A percentile compares a stretch with the other conserved stretches of the same genome.
Conservation (phyloP, 2,888 invertebrate species). For the Pammene aurita region DNA sequence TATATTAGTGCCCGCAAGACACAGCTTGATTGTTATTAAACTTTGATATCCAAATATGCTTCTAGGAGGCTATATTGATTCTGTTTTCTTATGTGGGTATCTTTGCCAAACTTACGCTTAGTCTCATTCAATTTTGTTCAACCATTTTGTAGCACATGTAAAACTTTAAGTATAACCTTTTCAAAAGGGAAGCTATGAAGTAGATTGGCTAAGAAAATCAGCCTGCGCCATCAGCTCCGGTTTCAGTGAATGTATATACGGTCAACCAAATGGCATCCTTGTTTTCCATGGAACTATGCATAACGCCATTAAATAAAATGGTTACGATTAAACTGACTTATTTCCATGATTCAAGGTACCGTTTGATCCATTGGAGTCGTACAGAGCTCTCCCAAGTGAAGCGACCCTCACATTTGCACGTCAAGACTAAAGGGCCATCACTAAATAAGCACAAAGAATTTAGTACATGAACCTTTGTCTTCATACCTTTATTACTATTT, state of each 20-base stretch:
- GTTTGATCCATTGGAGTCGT: conserved; percentile 10
- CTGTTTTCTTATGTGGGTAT: too few species aligned
- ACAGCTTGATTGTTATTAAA: not conserved
- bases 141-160: too few species aligned
- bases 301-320: not conserved
- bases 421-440: conserved; percentile 11
- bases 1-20: not conserved
- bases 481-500: too few species aligned
- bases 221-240: not conserved
- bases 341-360: not conserved
- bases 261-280: not conserved
- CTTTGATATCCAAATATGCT: too few species aligned
- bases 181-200: too few species aligned
- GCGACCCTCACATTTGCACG: conserved; percentile 15
- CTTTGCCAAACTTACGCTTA: too few species aligned
- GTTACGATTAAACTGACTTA: not conserved
- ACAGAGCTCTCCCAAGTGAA: conserved; percentile 13
- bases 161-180: too few species aligned
- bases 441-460: conserved; percentile 5
- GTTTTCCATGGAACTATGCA: not conserved
- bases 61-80: too few species aligned
- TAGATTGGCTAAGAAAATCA: not conserved
- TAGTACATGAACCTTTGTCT: not conserved
- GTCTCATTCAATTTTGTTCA: too few species aligned
- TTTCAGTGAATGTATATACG: conserved; percentile 3